Base-by-base conservation (phyloP, 2,797 vertebrate genomes). In the Gambusia yucatana region DNA sequence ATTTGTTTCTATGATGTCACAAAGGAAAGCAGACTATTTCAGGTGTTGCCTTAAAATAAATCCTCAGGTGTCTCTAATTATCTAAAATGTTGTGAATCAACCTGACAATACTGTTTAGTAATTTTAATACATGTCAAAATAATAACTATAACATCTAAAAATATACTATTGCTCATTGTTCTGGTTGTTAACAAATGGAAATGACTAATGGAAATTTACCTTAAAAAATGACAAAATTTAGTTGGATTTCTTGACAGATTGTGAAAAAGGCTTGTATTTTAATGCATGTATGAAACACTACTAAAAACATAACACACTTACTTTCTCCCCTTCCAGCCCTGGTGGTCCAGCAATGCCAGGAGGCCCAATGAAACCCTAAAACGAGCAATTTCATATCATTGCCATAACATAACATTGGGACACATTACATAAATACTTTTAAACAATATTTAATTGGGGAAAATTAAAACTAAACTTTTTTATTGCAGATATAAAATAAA, bases 291-390 rank as follows among this genome's bases (percentile, higher is more conserved):
- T 59, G n/a, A 59, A 59, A 59, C 52, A 55, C 4, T 28, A 16
- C 28, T 59, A 5, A 59, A 5, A 41, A 48, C 59, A 43, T 70
- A 63, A 65, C 3, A 82, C 30, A 95, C 97, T 91, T 92, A 99
- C 98, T 96, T 96, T 96, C 93, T 98, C 97, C 84, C 98, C 98
- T 88, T 98, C 97, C 69, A 94, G 94, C 74, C 98, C 98, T 16
- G 88, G 94, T 72, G 96, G 97, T 85, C 98, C 98, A 85, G 94
- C 95, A 82, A 96, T 86, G 57, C 98, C 98, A 79, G 97, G 97
- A 87, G 95, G 96, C 74, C 98, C 98, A 88, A 99, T 99, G 86
- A 99, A 99, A 88, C 98, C 98, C 98, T 99, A 78, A 72, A 95
- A 95, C 83, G 33, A 59, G 59, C 0, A 86, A 43, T 52, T 9